Evolutionary conservation across 2,888 invertebrate species (phyloP).

Genomic region (Fabriciana adippe): DNA sequence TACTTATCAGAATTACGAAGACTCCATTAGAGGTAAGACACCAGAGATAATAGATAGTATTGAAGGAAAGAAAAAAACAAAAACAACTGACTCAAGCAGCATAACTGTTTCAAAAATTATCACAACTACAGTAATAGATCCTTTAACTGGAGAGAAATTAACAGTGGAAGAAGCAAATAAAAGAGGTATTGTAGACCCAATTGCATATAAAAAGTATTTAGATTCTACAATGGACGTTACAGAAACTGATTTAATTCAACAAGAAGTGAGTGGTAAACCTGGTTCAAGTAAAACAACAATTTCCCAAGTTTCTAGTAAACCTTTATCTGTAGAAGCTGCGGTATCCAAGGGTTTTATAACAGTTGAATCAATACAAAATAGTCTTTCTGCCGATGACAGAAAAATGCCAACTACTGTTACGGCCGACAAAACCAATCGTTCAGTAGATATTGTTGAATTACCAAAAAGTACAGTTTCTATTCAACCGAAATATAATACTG

Average conservation of each 20-base stretch:
- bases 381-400: constrained; percentile 65
- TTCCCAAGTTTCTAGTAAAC: constrained; percentile 69
- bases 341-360: constrained; percentile 81
- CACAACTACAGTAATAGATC: constrained; percentile 71
- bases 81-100: constrained; percentile 8
- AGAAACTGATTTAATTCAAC: neutral
- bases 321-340: constrained; percentile 83
- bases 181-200: constrained; percentile 75
- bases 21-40: constrained; percentile 57
- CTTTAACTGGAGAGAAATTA: constrained; percentile 87
- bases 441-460: constrained; percentile 81
- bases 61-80: constrained; percentile 50
- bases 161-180: constrained; percentile 85
- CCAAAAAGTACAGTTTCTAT: constrained; percentile 80
- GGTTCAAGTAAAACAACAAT: constrained; percentile 50
- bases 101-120: constrained; percentile 14
- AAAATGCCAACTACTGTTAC: constrained; percentile 48
- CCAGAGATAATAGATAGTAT: constrained; percentile 46
- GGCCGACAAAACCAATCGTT: constrained; percentile 47
- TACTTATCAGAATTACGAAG: constrained; percentile 76
- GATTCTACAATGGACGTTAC: neutral
- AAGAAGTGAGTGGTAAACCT: constrained; percentile 32
- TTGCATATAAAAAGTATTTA: constrained; percentile 46
- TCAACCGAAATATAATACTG: constrained; percentile 86
- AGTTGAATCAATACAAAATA: constrained; percentile 77